phyloP scores from a whole-genome alignment of 2,797 vertebrate species.

The Amblyraja radiata region DNA sequence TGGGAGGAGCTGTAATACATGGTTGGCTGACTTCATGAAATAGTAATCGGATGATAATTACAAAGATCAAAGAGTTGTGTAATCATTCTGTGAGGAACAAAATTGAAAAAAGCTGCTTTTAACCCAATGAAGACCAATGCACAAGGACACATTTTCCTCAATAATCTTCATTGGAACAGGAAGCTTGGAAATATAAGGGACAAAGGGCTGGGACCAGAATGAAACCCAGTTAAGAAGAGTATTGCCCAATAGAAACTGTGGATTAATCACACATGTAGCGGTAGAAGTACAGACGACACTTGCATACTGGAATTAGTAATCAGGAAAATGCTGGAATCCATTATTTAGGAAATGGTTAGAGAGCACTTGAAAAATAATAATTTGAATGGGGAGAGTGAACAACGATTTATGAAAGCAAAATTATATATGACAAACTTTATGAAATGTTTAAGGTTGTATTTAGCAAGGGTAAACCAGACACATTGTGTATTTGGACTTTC shows the following conservation, averaged over 20 bases:
- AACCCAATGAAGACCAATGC: conserved; percentile 7
- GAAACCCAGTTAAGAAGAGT: not conserved
- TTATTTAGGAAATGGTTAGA: too few relatives aligned
- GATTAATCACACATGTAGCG: not conserved
- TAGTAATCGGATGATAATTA: conserved; percentile 50
- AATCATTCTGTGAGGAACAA: conserved; percentile 31
- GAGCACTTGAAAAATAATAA: too few relatives aligned
- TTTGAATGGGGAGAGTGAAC: too few relatives aligned
- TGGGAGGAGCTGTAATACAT: conserved; percentile 50
- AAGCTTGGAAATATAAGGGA: not conserved
- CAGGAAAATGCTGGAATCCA: too few relatives aligned
- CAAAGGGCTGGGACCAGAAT: not conserved
- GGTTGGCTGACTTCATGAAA: conserved; percentile 53
- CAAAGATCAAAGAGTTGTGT: conserved; percentile 34
- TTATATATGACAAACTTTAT: too few relatives aligned
- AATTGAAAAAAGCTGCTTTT: conserved; percentile 25
- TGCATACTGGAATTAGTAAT: not conserved
- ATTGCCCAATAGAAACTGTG: not conserved
- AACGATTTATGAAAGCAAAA: too few relatives aligned
- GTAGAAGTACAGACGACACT: not conserved
- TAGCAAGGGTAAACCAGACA: too few relatives aligned
- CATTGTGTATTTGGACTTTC: too few relatives aligned
- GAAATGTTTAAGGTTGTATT: too few relatives aligned
- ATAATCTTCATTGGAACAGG: not conserved
- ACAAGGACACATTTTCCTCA: not conserved